Percentiles rank a stretch among this genome's conserved stretches.
Conservation (phyloP, 1,140 invertebrate genomes). For the Heliothis virescens region DNA sequence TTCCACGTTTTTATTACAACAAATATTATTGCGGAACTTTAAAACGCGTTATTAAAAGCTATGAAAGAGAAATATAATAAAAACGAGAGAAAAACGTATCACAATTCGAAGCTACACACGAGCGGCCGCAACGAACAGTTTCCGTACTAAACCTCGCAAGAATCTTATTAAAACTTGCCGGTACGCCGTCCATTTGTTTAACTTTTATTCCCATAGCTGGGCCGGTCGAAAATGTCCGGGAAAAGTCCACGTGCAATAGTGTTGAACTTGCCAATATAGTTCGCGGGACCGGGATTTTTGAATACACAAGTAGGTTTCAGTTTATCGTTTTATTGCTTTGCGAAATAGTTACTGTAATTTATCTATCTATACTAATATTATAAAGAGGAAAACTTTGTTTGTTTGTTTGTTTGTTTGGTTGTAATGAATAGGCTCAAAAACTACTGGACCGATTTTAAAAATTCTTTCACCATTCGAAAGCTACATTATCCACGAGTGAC, state of each 20-base stretch:
- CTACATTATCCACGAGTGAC: too few species aligned
- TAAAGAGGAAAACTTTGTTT: too few species aligned
- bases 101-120: constrained; percentile 44
- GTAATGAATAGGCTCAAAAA: too few species aligned
- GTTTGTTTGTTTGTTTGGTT: too few species aligned
- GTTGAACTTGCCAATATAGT: constrained; percentile 34
- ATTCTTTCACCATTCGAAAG: too few species aligned
- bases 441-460: too few species aligned
- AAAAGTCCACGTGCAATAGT: constrained; percentile 46
- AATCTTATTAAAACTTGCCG: constrained; percentile 81
- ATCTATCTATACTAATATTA: too few species aligned
- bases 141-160: constrained; percentile 56
- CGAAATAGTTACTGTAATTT: not conserved
- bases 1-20: constrained; percentile 44
- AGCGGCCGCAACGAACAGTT: constrained; percentile 54
- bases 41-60: constrained; percentile 48
- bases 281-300: constrained; percentile 21
- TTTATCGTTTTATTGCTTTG: constrained; percentile 6
- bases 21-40: constrained; percentile 48
- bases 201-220: constrained; percentile 66
- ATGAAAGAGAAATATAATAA: constrained; percentile 48
- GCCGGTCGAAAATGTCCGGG: constrained; percentile 57
- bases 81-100: constrained; percentile 41
- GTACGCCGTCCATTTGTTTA: constrained; percentile 68
- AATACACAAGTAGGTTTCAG: constrained; percentile 8